Conservation (phyloP, 1,140 invertebrate species). For the Brachionus asplanchnoidis region DNA sequence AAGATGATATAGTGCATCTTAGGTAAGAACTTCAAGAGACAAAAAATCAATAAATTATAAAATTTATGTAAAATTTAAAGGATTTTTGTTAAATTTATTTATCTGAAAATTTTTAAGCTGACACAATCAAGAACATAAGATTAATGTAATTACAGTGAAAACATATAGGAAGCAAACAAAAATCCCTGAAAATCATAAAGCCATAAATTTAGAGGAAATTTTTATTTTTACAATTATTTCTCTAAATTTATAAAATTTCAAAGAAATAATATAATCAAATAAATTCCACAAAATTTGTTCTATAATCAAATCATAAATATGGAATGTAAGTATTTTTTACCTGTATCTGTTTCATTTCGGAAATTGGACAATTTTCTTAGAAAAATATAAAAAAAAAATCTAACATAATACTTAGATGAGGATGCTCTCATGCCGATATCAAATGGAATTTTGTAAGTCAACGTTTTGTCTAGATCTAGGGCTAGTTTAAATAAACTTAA, state of each 20-base stretch:
- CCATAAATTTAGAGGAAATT: not conserved
- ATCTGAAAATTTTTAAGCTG: not conserved
- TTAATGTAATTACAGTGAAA: not conserved
- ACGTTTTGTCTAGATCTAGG: not conserved
- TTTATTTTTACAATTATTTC: not conserved
- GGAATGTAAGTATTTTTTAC: not conserved
- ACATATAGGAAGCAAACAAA: not conserved
- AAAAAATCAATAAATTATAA: not conserved
- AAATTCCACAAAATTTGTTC: not conserved
- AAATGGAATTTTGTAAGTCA: not conserved
- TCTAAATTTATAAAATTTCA: not conserved
- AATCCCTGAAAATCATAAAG: not conserved
- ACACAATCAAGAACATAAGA: constrained; percentile 1
- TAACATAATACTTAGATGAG: not conserved
- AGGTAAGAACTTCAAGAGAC: not conserved
- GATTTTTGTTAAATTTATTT: not conserved
- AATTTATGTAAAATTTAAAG: not conserved
- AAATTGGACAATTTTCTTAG: not conserved
- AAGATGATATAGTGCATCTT: not conserved
- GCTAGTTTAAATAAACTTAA: not conserved
- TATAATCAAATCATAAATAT: not conserved
- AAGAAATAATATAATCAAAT: not conserved
- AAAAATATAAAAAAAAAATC: not conserved
- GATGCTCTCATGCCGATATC: not conserved
- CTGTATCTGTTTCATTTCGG: not conserved